Percentiles rank a stretch among this genome's conserved stretches.
These are phyloP conservation scores for Ariolimax columbianus DNA, from an alignment of 2,888 invertebrate species.

Conservation along the genomic window DNA sequence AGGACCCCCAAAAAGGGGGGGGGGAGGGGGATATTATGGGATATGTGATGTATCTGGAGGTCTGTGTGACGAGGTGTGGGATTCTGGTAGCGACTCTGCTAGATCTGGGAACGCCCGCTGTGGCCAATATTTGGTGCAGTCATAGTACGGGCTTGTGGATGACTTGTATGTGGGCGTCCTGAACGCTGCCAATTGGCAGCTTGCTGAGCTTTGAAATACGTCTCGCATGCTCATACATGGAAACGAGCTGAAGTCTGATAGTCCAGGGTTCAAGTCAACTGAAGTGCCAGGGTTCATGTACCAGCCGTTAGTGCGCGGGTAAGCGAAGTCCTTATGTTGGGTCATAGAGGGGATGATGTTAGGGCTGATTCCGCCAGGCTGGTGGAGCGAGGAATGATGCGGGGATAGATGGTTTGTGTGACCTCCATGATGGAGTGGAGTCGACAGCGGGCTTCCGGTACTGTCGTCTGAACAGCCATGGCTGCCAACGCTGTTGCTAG, in stretches of 20 bases:
- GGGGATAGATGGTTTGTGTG: constrained; percentile 61
- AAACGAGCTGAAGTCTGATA: constrained; percentile 59
- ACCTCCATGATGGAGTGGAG: constrained; percentile 58
- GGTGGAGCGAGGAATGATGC: constrained; percentile 56
- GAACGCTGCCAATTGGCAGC: constrained; percentile 74
- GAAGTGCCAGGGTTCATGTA: constrained; percentile 66
- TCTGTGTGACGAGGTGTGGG: no score
- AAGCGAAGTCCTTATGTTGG: constrained; percentile 61
- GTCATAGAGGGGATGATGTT: constrained; percentile 67
- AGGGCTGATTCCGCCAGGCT: constrained; percentile 66
- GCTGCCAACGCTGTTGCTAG: neutral
- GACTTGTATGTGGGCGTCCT: constrained; percentile 69
- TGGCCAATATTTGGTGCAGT: constrained; percentile 62
- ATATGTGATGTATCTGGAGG: no score
- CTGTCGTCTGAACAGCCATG: constrained; percentile 51
- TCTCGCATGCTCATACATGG: constrained; percentile 48
- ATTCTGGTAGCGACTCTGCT: no score
- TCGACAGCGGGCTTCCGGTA: constrained; percentile 58
- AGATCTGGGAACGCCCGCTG: neutral
- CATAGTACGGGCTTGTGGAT: constrained; percentile 69
- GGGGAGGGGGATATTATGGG: no score
- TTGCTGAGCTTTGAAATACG: constrained; percentile 60
- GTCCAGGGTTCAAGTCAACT: constrained; percentile 61
- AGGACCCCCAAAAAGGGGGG: no score
- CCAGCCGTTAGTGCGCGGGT: constrained; percentile 69